A percentile compares a stretch with the other conserved stretches of the same genome.
Conservation (phyloP, 2,797 vertebrate genomes). For the Sebastes taczanowskii region DNA sequence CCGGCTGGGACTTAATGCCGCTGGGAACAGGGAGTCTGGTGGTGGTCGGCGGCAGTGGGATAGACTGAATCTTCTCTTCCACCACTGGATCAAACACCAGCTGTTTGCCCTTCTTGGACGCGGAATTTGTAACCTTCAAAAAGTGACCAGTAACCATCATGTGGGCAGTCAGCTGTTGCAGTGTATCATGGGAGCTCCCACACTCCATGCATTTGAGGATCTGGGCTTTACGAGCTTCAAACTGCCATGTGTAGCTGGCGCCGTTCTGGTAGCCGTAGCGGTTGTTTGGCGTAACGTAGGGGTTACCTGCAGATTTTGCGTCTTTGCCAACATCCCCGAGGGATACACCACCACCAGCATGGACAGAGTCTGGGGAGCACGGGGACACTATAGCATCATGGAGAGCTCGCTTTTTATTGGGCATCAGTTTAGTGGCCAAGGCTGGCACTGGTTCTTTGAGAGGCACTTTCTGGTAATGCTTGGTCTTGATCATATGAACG, state of each 20-base stretch:
- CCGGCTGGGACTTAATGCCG: slow-evolving; percentile 90
- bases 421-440: slow-evolving; percentile 93
- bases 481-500: slow-evolving; percentile 99
- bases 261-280: slow-evolving; percentile 99
- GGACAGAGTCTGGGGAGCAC: slow-evolving; percentile 93
- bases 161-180: slow-evolving; percentile 98
- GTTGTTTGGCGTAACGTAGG: slow-evolving; percentile 98
- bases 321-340: slow-evolving; percentile 90
- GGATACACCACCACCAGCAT: slow-evolving; percentile 76
- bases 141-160: slow-evolving; percentile 99
- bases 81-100: slow-evolving; percentile 94
- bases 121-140: slow-evolving; percentile 97
- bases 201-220: slow-evolving; percentile 99
- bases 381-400: slow-evolving; percentile 92
- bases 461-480: slow-evolving; percentile 99
- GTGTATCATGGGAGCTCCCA: slow-evolving; percentile 97
- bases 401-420: slow-evolving; percentile 91
- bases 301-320: slow-evolving; percentile 89
- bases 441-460: slow-evolving; percentile 99
- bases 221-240: slow-evolving; percentile 98
- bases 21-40: slow-evolving; percentile 89
- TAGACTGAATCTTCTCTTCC: slow-evolving; percentile 98
- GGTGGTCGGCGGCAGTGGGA: slow-evolving; percentile 95
- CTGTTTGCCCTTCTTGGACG: slow-evolving; percentile 98
- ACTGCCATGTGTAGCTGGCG: slow-evolving; percentile 99